Evolutionary conservation across 1,140 invertebrate genomes (phyloP).

Genomic region (Megalopta genalis): DNA sequence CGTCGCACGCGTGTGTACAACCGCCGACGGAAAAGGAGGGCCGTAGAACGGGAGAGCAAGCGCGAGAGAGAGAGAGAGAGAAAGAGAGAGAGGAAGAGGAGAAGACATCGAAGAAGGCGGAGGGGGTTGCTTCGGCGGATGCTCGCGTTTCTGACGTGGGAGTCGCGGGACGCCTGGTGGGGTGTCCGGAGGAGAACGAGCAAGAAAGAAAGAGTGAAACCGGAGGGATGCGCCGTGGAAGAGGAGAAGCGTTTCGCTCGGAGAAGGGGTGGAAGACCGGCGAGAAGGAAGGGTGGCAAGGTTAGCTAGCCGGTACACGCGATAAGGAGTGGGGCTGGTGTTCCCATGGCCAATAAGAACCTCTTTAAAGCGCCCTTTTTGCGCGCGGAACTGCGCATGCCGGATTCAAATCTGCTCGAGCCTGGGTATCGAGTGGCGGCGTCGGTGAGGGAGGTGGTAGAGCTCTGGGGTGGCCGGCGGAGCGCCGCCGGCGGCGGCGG

Average conservation of each 20-base stretch:
- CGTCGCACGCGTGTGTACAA: conserved; percentile 25
- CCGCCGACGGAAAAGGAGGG: too few relatives aligned
- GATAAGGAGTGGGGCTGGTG: conserved; percentile 68
- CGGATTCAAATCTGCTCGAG: conserved; percentile 74
- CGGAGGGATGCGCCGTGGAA: conserved; percentile 15
- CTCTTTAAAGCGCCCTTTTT: conserved; percentile 78
- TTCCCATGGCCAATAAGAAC: conserved; percentile 79
- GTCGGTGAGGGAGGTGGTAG: conserved; percentile 19
- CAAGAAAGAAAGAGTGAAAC: conserved; percentile 48
- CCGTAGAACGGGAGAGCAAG: too few relatives aligned
- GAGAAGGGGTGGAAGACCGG: conserved; percentile 56
- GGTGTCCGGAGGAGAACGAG: conserved; percentile 19
- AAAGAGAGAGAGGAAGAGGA: too few relatives aligned
- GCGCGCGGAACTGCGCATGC: conserved; percentile 73
- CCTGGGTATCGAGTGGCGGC: conserved; percentile 57
- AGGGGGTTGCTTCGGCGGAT: conserved; percentile 44
- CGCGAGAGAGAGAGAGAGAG: too few relatives aligned
- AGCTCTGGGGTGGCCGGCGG: conserved; percentile 28
- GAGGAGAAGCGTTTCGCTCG: background rate
- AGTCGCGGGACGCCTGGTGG: conserved; percentile 49
- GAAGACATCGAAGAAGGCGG: background rate
- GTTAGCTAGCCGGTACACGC: conserved; percentile 71
- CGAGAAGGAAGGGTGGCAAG: conserved; percentile 66
- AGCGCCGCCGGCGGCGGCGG: conserved; percentile 35
- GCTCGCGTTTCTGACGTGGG: conserved; percentile 45